Evolutionary conservation across 2,888 invertebrate genomes (phyloP).

Genomic region (Melanostoma mellinum): DNA sequence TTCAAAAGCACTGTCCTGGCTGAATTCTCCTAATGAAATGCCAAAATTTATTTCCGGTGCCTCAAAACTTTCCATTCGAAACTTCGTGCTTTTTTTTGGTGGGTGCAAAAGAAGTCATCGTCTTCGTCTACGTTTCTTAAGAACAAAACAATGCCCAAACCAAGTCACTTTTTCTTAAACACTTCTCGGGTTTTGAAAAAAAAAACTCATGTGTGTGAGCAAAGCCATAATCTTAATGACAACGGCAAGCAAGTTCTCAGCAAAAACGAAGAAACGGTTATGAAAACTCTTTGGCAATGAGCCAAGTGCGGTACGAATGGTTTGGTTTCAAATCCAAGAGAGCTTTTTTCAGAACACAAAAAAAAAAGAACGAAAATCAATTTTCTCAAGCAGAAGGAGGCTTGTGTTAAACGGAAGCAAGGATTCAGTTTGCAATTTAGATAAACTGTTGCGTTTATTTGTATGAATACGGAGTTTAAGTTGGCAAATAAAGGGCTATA

Average conservation of each 20-base stretch:
- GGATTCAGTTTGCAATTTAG: slow-evolving; percentile 68
- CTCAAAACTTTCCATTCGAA: slow-evolving; percentile 59
- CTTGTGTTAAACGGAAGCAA: slow-evolving; percentile 49
- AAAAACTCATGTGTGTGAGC: slow-evolving; percentile 60
- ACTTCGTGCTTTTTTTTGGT: slow-evolving; percentile 35
- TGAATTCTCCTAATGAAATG: slow-evolving; percentile 42
- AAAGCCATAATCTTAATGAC: slow-evolving; percentile 71
- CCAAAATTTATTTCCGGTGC: slow-evolving; percentile 67
- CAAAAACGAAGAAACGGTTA: slow-evolving; percentile 27
- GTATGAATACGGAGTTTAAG: slow-evolving; percentile 52
- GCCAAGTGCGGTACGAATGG: slow-evolving; percentile 52
- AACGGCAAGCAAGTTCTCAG: slow-evolving; percentile 59
- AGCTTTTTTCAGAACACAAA: slow-evolving; percentile 2
- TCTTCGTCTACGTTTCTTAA: slow-evolving; percentile 37
- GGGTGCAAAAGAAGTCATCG: slow-evolving; percentile 34
- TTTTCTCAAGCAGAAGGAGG: slow-evolving; percentile 43
- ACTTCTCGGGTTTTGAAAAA: slow-evolving; percentile 20
- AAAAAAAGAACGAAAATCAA: slow-evolving; percentile 33
- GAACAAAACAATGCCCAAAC: slow-evolving; percentile 36
- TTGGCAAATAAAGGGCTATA: slow-evolving; percentile 3
- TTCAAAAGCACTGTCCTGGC: background rate
- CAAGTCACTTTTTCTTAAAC: slow-evolving; percentile 8
- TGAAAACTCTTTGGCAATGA: slow-evolving; percentile 63
- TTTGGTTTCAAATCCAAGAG: slow-evolving; percentile 36
- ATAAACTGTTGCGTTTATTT: slow-evolving; percentile 73